phyloP scores from a whole-genome alignment of 2,113 vertebrate genomes.

The Phylloscopus whistleri region DNA sequence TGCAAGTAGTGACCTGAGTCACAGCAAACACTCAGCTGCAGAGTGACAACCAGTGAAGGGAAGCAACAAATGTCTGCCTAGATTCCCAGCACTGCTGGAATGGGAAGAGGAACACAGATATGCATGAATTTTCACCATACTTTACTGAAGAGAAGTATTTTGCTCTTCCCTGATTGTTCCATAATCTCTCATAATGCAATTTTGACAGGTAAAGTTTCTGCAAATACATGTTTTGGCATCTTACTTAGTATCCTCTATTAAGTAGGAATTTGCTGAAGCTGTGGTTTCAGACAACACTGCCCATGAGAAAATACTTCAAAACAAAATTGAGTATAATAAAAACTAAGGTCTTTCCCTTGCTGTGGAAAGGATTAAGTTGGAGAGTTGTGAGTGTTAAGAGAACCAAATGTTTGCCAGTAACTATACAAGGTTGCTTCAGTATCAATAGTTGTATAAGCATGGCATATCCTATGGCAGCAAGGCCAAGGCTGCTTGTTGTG shows the following conservation, averaged over 20 bases:
- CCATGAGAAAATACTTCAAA: neutral
- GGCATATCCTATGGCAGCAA: neutral
- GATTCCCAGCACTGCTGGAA: neutral
- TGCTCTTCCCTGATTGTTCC: neutral
- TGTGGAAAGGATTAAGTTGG: neutral
- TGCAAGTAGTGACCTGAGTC: neutral
- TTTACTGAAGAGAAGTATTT: neutral
- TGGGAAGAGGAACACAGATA: neutral
- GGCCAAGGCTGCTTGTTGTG: neutral
- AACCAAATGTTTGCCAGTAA: neutral
- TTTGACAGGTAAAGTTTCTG: neutral
- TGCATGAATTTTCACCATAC: neutral
- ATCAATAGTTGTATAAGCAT: fast-evolving
- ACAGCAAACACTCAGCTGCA: neutral
- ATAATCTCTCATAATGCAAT: neutral
- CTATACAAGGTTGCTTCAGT: neutral
- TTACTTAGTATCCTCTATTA: neutral
- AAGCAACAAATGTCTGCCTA: neutral
- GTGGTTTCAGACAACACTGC: neutral
- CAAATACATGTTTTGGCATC: neutral
- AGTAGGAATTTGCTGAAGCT: neutral
- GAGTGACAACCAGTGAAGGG: neutral
- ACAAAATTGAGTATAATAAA: neutral
- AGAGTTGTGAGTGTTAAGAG: neutral
- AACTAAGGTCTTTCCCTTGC: neutral